Evolutionary conservation across 2,888 invertebrate genomes (phyloP).

Genomic region (Minunthozetes semirufus): DNA sequence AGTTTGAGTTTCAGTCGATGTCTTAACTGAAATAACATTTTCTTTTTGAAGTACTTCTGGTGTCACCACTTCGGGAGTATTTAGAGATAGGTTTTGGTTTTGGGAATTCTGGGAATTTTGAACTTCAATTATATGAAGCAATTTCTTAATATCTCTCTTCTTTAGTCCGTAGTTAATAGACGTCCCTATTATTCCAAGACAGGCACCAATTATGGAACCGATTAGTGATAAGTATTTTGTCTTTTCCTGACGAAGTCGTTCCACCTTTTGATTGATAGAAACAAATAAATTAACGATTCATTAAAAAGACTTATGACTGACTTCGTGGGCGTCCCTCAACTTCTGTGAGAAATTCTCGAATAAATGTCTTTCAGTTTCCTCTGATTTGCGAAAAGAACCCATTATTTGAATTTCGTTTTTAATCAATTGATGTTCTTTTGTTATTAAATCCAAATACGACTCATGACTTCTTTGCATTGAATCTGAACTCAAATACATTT

Average conservation of each 20-base stretch:
- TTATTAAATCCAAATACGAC: constrained; percentile 32
- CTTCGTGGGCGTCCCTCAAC: constrained; percentile 35
- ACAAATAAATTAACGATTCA: background rate
- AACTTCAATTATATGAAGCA: background rate
- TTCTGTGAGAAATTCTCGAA: constrained; percentile 32
- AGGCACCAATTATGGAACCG: constrained; percentile 32
- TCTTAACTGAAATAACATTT: background rate
- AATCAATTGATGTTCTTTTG: constrained; percentile 35
- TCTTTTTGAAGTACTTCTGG: background rate
- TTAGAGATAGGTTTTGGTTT: too few species aligned
- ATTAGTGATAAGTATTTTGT: constrained; percentile 30
- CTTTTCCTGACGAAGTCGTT: constrained; percentile 33
- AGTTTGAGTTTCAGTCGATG: background rate
- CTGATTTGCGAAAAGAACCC: background rate
- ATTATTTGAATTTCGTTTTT: constrained; percentile 31
- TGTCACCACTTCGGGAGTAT: background rate
- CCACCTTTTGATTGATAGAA: background rate
- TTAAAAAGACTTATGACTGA: background rate
- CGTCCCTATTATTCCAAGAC: constrained; percentile 36
- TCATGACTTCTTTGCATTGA: constrained; percentile 31
- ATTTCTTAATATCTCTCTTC: constrained; percentile 24
- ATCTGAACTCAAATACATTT: background rate
- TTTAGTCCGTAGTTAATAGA: constrained; percentile 31
- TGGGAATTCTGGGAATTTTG: background rate
- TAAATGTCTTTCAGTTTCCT: constrained; percentile 35